These are phyloP conservation scores for Thyatira batis DNA, from an alignment of 2,888 invertebrate species.

Conservation along the genomic window DNA sequence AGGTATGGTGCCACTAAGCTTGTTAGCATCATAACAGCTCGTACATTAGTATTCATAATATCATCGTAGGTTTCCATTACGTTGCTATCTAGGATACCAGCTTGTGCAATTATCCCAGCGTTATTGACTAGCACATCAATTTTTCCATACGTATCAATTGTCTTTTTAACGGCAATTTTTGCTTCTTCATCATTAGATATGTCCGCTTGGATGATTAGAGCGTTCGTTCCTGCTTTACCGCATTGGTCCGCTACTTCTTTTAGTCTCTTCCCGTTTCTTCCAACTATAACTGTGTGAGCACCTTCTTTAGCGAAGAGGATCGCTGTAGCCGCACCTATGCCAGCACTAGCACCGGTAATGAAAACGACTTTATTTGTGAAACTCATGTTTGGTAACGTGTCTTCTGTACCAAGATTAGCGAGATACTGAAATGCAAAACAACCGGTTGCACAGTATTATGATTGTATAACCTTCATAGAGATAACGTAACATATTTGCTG, in stretches of 20 bases:
- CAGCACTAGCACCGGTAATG: slow-evolving; percentile 45
- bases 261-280: slow-evolving; percentile 20
- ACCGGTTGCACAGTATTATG: background rate
- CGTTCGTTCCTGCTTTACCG: slow-evolving; percentile 20
- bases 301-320: slow-evolving; percentile 35
- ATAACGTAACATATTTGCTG: background rate
- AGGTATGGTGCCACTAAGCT: slow-evolving; percentile 25
- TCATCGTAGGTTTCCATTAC: slow-evolving; percentile 26
- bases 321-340: slow-evolving; percentile 43
- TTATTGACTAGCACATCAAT: slow-evolving; percentile 46
- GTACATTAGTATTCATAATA: slow-evolving; percentile 26
- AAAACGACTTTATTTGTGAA: slow-evolving; percentile 41
- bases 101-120: slow-evolving; percentile 29
- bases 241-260: slow-evolving; percentile 16
- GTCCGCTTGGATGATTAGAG: slow-evolving; percentile 33
- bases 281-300: slow-evolving; percentile 25
- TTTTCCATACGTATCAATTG: slow-evolving; percentile 32
- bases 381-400: slow-evolving; percentile 23
- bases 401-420: background rate
- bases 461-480: background rate
- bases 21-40: slow-evolving; percentile 25
- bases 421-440: background rate
- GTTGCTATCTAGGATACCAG: slow-evolving; percentile 22
- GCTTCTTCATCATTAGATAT: slow-evolving; percentile 32
- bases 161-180: slow-evolving; percentile 26